A percentile compares a stretch with the other conserved stretches of the same genome.
These are phyloP conservation scores for Phylloscopus trochiloides DNA, from an alignment of 2,113 vertebrate species.

Conservation along the genomic window DNA sequence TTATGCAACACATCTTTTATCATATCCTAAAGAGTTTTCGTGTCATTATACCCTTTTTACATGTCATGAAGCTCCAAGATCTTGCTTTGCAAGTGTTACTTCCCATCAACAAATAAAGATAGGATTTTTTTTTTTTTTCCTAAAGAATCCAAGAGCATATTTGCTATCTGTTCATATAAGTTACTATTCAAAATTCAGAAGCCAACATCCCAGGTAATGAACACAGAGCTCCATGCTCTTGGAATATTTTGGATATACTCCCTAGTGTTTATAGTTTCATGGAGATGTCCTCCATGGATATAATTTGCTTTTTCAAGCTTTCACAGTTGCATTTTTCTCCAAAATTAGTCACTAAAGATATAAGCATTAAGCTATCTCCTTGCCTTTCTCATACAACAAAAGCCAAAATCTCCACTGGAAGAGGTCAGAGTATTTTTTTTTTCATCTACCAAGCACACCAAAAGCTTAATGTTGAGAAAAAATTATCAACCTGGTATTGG, in stretches of 20 bases:
- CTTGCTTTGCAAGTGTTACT: background rate
- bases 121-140: background rate
- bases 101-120: background rate
- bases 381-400: background rate
- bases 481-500: background rate
- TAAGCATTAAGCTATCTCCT: background rate
- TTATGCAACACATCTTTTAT: background rate
- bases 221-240: background rate
- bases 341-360: background rate
- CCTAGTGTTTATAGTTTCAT: background rate
- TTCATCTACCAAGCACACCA: background rate
- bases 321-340: background rate
- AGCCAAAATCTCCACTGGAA: background rate
- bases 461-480: background rate
- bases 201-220: rapidly evolving
- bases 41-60: background rate
- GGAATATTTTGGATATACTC: background rate
- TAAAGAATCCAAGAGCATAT: background rate
- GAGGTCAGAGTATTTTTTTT: background rate
- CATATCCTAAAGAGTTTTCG: background rate
- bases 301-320: background rate
- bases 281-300: background rate
- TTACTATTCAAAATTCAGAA: background rate
- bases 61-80: background rate
- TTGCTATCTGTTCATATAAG: background rate